phyloP scores from a whole-genome alignment of 1,140 invertebrate species.

The Neuroterus valhalla region DNA sequence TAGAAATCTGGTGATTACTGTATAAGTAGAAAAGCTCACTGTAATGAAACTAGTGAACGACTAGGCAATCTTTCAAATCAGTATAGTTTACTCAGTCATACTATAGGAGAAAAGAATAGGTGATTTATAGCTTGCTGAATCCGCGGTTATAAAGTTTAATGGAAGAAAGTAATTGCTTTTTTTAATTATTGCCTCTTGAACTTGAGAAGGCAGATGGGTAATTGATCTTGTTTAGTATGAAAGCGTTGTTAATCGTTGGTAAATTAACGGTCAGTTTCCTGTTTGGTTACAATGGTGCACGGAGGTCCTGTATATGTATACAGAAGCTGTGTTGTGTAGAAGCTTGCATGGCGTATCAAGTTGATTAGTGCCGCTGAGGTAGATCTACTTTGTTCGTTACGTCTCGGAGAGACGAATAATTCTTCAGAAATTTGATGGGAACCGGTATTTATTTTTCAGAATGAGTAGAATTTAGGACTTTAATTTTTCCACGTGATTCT shows the following conservation, averaged over 20 bases:
- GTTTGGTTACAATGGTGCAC: conserved; percentile 54
- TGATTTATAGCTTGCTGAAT: neutral
- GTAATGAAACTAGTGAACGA: too few species aligned
- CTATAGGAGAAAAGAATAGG: neutral
- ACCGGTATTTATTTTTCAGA: too few species aligned
- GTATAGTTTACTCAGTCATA: neutral
- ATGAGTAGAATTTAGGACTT: too few species aligned
- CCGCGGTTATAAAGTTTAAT: conserved; percentile 34
- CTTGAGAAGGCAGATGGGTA: conserved; percentile 17
- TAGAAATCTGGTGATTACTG: too few species aligned
- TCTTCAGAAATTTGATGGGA: too few species aligned
- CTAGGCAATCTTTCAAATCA: too few species aligned
- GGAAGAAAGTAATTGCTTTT: neutral
- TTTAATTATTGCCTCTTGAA: conserved; percentile 35
- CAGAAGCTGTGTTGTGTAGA: conserved; percentile 58
- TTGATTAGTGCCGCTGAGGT: conserved; percentile 63
- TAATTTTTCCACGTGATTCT: too few species aligned
- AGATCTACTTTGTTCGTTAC: conserved; percentile 63
- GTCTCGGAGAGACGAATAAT: conserved; percentile 46
- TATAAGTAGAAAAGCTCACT: too few species aligned
- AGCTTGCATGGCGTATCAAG: conserved; percentile 60
- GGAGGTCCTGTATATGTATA: conserved; percentile 37
- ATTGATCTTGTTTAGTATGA: conserved; percentile 31
- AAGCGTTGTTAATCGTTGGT: conserved; percentile 36
- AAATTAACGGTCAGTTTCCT: conserved; percentile 47